These are phyloP conservation scores for Brachionus asplanchnoidis DNA, from an alignment of 1,140 invertebrate genomes.

Conservation along the genomic window DNA sequence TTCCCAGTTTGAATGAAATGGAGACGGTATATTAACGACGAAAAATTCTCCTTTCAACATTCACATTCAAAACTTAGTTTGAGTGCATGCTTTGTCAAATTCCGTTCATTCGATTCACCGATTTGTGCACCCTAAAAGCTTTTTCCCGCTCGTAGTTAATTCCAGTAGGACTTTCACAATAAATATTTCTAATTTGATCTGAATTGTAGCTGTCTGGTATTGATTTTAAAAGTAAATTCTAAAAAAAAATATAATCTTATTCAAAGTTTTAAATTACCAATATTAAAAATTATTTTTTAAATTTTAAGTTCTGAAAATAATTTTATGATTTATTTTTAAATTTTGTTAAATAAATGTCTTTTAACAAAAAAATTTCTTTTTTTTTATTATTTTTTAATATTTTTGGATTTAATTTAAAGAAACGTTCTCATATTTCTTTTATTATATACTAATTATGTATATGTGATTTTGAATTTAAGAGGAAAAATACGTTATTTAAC, in stretches of 20 bases:
- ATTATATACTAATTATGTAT: too few species aligned
- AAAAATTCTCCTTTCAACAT: not conserved
- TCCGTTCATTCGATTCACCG: not conserved
- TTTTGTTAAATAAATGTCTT: too few species aligned
- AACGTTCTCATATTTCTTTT: too few species aligned
- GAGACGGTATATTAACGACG: not conserved
- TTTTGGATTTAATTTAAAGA: too few species aligned
- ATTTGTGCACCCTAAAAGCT: conserved; percentile 24
- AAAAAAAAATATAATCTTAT: not conserved
- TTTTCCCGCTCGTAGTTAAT: conserved; percentile 15
- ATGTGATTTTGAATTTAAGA: too few species aligned
- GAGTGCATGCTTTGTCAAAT: not conserved
- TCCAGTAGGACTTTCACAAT: not conserved
- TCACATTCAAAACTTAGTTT: not conserved
- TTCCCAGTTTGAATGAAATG: not conserved
- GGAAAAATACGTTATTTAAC: too few species aligned
- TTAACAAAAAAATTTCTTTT: too few species aligned
- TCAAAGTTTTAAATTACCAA: not conserved
- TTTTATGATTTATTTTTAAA: too few species aligned
- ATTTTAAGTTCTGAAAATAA: too few species aligned
- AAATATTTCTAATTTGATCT: not conserved
- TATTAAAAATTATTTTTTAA: too few species aligned
- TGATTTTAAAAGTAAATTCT: conserved; percentile 11
- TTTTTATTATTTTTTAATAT: too few species aligned
- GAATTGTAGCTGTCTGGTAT: not conserved